Base-by-base conservation (phyloP, 1,140 invertebrate species). In the Oreohelix idahoensis region DNA sequence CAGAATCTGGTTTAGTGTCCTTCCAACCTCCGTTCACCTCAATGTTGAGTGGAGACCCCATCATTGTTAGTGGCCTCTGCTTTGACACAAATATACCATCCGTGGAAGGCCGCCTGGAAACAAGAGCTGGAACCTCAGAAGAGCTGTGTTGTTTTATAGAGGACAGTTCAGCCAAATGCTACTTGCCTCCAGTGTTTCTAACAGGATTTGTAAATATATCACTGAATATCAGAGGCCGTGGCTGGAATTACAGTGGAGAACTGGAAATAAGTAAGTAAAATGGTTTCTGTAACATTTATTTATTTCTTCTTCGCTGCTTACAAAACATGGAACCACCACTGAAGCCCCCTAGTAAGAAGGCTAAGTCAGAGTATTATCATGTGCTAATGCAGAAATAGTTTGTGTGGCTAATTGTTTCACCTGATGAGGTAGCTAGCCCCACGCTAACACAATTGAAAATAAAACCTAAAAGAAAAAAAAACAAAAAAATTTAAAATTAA, bases 201-300 rank as follows among this genome's bases (percentile, higher is more conserved):
- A 76, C 74, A 76, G 74, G 74, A 20, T 35, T 49, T 49, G 42
- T 76, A 13, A 51, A 45, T 51, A 51, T 76, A 35, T 76, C 42
- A 29, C 11, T 76, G 45, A 76, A 76, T 49, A 35, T 76, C 11
- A 45, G 29, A 10, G 74, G 45, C 38, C 23, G 74, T n/a, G 74
- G 74, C 2, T 76, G 74, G 74, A 76, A 76, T 51, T 76, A 53
- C 29, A 49, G 15, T 49, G 74, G 74, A 35, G 45, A 29, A 45
- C 36, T 76, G n/a, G 74, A 76, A 51, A 45, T 76, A 17, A 76
- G 74, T 76, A 49, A 76, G 74, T 51, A 66, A n/a, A n/a, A n/a
- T n/a, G n/a, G n/a, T n/a, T n/a, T n/a, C n/a, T n/a, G n/a, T n/a
- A n/a, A n/a, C n/a, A n/a, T n/a, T n/a, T n/a, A n/a, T n/a, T n/a